Conservation (phyloP, 1,140 invertebrate genomes). For the Drosophila trapezifrons region DNA sequence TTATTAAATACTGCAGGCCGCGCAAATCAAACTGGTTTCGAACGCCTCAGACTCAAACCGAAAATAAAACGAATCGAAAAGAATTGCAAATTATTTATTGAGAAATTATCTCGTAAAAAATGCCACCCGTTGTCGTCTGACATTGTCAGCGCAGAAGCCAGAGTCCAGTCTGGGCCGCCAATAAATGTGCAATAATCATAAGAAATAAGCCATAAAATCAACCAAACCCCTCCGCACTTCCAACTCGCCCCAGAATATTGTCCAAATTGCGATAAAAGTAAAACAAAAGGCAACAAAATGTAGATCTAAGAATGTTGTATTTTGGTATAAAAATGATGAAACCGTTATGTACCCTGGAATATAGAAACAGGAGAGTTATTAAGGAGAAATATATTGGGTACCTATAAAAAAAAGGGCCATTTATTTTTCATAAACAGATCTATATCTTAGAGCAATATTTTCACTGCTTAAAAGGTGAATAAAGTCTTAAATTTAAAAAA, state of each 20-base stretch:
- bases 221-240: conserved; percentile 10
- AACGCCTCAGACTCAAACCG: conserved; percentile 10
- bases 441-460: neutral
- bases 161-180: conserved; percentile 21
- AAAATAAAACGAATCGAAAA: conserved; percentile 21
- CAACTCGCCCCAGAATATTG: conserved; percentile 1
- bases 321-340: neutral
- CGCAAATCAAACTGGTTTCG: conserved; percentile 63
- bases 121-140: conserved; percentile 25
- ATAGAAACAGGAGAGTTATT: neutral
- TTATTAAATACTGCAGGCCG: conserved; percentile 52
- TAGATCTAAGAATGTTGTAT: neutral
- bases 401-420: neutral
- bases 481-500: neutral
- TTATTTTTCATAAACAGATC: no score
- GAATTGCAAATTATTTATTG: conserved; percentile 67
- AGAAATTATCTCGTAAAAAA: conserved; percentile 69
- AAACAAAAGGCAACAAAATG: conserved; percentile 16
- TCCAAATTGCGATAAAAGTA: conserved; percentile 27
- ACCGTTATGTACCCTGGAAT: neutral
- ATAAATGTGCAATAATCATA: conserved; percentile 74
- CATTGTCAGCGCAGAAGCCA: conserved; percentile 20
- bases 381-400: neutral
- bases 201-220: conserved; percentile 58
- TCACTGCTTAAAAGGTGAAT: no score